Base-by-base conservation (phyloP, 1,140 invertebrate genomes). In the Drosophila leontia region DNA sequence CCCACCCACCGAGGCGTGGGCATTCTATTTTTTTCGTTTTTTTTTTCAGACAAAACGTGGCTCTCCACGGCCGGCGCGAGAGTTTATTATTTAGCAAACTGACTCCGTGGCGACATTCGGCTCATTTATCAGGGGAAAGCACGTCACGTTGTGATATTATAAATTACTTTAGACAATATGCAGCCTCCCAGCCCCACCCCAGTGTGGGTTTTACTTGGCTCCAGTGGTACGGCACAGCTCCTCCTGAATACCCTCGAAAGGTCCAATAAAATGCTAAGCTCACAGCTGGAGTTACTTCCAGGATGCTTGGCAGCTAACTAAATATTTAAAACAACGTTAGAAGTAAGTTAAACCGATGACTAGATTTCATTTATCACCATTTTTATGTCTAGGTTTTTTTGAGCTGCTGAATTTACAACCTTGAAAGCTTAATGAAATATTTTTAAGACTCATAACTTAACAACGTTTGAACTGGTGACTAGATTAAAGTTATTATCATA, bases 51-150 rank as follows among this genome's bases (percentile, higher is more conserved):
- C 29, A 23, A 70, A 78, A 78, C 67, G 69, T 51, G 68, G 69
- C 67, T 17, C 67, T 48, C 35, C 64, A 50, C 15, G 63, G 23
- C 8, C 48, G 15, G 48, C 50, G 50, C 42, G 55, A 48, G 70
- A 72, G 68, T 74, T 74, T 74, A 74, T 74, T 74, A 74, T 74
- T 74, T 74, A 74, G 68, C 70, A 48, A 74, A 74, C 70, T 74
- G 70, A 74, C 70, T 74, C 70, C 70, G 32, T 72, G 70, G 70
- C 70, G 70, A 74, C 70, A 74, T 39, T 74, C 17, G 70, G 67
- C 67, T 72, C 70, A 74, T 74, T 74, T 74, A 74, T 74, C 70
- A 74, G 70, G 67, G 68, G 42, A 48, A 72, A 74, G 70, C 70
- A 72, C 70, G 70, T 74, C 68, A 74, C 70, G 68, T 74, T 23